Evolutionary conservation across 2,888 invertebrate genomes (phyloP).

Genomic region (Adelphocoris suturalis): DNA sequence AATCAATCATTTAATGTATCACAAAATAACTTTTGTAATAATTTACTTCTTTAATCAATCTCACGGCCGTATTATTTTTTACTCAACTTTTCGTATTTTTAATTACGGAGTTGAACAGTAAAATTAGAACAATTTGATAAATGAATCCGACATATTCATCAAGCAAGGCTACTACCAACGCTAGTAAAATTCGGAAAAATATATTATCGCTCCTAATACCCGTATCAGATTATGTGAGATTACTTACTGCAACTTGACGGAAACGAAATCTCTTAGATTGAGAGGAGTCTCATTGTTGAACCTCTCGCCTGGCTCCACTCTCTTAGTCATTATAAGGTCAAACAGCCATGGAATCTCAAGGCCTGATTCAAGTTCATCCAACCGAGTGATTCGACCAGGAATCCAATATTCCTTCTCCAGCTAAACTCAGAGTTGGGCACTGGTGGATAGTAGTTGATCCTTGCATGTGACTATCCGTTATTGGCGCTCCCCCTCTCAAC

Average conservation of each 20-base stretch:
- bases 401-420: constrained; percentile 39
- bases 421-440: neutral
- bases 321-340: neutral
- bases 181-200: no score
- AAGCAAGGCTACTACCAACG: no score
- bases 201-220: neutral
- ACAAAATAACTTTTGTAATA: no score
- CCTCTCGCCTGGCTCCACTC: neutral
- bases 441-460: constrained; percentile 17
- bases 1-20: no score
- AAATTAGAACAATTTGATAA: no score
- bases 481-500: constrained; percentile 27
- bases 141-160: no score
- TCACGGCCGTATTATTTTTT: no score
- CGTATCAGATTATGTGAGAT: neutral
- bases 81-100: no score
- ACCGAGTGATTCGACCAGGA: constrained; percentile 46
- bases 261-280: neutral
- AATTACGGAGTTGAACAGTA: no score
- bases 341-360: constrained; percentile 12
- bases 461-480: constrained; percentile 36
- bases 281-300: neutral
- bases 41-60: no score
- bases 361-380: constrained; percentile 7
- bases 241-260: neutral